Percentiles rank a stretch among this genome's conserved stretches.
These are phyloP conservation scores for Athripsodes cinereus DNA, from an alignment of 2,888 invertebrate species.

Conservation along the genomic window DNA sequence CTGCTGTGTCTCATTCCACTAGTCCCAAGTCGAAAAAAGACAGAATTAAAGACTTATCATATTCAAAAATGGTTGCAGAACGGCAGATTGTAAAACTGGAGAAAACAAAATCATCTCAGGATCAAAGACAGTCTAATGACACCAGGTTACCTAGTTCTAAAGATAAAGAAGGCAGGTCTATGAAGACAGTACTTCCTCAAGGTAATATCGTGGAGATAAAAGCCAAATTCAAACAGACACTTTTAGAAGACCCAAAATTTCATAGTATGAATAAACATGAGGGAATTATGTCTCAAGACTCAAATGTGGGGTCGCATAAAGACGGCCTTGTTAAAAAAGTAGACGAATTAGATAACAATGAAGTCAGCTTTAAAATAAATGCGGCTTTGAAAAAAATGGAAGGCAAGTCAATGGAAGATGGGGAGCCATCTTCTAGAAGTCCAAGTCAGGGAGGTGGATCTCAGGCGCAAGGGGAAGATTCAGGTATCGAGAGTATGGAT, in stretches of 20 bases:
- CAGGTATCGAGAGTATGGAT: slow-evolving; percentile 90
- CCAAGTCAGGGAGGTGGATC: slow-evolving; percentile 41
- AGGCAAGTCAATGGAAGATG: slow-evolving; percentile 18
- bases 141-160: slow-evolving; percentile 12
- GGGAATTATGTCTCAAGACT: slow-evolving; percentile 16
- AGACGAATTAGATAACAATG: slow-evolving; percentile 7
- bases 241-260: slow-evolving; percentile 40
- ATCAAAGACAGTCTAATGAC: slow-evolving; percentile 22
- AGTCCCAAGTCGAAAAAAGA: slow-evolving; percentile 34
- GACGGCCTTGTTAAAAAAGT: slow-evolving; percentile 19
- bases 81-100: slow-evolving; percentile 31
- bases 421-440: slow-evolving; percentile 21
- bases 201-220: slow-evolving; percentile 44
- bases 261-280: slow-evolving; percentile 18
- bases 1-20: slow-evolving; percentile 41
- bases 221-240: slow-evolving; percentile 53
- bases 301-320: slow-evolving; percentile 17
- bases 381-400: slow-evolving; percentile 12
- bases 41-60: slow-evolving; percentile 47
- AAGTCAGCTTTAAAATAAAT: slow-evolving; percentile 13
- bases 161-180: slow-evolving; percentile 28
- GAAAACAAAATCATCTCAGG: slow-evolving; percentile 31
- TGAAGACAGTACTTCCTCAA: slow-evolving; percentile 36
- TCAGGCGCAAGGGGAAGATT: slow-evolving; percentile 73
- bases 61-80: slow-evolving; percentile 52